Base-by-base conservation (phyloP, 2,113 vertebrate species). In the Xiphophorus maculatus region DNA sequence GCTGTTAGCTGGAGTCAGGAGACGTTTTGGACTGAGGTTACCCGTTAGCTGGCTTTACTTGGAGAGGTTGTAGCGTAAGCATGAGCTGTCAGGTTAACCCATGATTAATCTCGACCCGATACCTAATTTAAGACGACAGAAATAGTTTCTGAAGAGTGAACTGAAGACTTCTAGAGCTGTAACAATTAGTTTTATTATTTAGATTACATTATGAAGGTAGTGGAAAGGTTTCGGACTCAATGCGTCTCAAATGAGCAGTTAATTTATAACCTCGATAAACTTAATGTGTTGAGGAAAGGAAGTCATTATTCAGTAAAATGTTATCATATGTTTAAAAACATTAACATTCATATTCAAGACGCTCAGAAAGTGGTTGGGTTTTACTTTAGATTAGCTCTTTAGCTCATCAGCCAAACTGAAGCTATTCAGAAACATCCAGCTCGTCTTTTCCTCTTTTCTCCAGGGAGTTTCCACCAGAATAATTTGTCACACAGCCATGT, bases 41-140 rank as follows among this genome's bases (percentile, higher is more conserved):
- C 25, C 69, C 37, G 66, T 54, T 79, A 74, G 81, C 84, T 79
- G 40, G 44, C 33, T 48, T 82, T 44, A 35, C 54, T 78, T 61
- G 63, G 27, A 60, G 77, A 83, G 66, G 33, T 35, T 74, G 32
- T 74, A 81, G 76, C 28, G 73, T 30, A 37, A 28, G 19, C 51
- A 28, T 4, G 28, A 76, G 22, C 63, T 80, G 79, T 73, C 79
- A 76, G 44, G 66, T 51, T 75, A 80, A 68, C 44, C 74, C 29
- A 13, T 5, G 4, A n/a, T 66, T 84, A 69, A 84, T 73, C 73
- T 75, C 6, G 29, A 71, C 69, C 61, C 14, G 37, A 42, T 69
- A 62, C 33, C 27, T 32, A 27, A 25, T 5, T 69, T 79, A 81
- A 44, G 28, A 10, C 44, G 69, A 42, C 64, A 9, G 19, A 54